phyloP scores from a whole-genome alignment of 1,140 invertebrate species.

The Sinella curviseta region DNA sequence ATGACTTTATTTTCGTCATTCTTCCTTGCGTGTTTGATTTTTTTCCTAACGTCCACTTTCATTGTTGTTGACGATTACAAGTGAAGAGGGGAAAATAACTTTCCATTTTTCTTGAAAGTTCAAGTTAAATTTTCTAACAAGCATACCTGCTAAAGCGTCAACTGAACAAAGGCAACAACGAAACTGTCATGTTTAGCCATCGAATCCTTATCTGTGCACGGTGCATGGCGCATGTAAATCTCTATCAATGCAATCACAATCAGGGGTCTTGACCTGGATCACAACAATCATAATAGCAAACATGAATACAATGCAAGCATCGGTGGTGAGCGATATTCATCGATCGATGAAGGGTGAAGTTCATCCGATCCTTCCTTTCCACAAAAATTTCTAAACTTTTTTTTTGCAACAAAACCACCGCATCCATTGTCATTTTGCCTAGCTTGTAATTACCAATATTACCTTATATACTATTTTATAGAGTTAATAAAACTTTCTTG shows the following conservation, averaged over 20 bases:
- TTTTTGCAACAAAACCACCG: not conserved
- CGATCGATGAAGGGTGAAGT: not conserved
- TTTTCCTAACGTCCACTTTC: not conserved
- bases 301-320: not conserved
- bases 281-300: not conserved
- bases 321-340: not conserved
- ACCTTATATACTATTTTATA: no score
- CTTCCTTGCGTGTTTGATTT: not conserved
- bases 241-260: not conserved
- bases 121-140: not conserved
- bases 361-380: not conserved
- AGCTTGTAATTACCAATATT: no score
- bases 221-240: no score
- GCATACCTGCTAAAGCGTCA: not conserved
- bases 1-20: not conserved
- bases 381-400: not conserved
- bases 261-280: not conserved
- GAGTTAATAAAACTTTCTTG: no score
- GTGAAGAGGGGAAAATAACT: not conserved
- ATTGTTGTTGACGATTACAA: not conserved
- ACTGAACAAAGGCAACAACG: not conserved
- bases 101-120: conserved; percentile 8
- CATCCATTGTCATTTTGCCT: no score
- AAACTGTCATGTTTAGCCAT: not conserved
- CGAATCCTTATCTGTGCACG: not conserved